These are phyloP conservation scores for Andrena marginata DNA, from an alignment of 2,888 invertebrate genomes.

Conservation along the genomic window DNA sequence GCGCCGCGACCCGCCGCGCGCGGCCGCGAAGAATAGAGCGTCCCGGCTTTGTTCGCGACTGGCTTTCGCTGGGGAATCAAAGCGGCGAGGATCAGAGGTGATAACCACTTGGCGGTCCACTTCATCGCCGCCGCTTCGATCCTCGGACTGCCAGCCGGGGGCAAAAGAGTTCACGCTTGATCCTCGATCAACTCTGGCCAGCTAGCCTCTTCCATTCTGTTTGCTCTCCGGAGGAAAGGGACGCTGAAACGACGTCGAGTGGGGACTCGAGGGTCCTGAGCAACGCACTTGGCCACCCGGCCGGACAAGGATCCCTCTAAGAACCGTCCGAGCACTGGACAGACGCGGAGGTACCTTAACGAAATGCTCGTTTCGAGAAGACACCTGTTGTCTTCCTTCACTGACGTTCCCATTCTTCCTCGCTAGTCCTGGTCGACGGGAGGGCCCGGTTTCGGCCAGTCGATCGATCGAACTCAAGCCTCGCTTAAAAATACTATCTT, in stretches of 20 bases:
- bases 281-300: constrained; percentile 36
- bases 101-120: background rate
- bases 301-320: background rate
- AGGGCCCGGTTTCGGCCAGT: background rate
- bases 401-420: background rate
- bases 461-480: constrained; percentile 62
- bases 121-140: constrained; percentile 10
- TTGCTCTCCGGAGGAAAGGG: background rate
- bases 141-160: constrained; percentile 4
- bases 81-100: background rate
- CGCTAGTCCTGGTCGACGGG: background rate
- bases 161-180: constrained; percentile 1
- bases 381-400: background rate
- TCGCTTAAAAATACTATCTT: constrained; percentile 78
- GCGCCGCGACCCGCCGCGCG: background rate
- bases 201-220: background rate
- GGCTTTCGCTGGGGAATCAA: background rate
- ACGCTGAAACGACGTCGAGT: background rate
- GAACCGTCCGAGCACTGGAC: background rate
- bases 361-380: constrained; percentile 5
- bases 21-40: background rate
- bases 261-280: constrained; percentile 1
- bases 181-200: background rate
- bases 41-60: background rate
- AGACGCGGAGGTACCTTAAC: background rate